These are phyloP conservation scores for Theristicus caerulescens DNA, from an alignment of 2,113 vertebrate genomes.

Conservation along the genomic window DNA sequence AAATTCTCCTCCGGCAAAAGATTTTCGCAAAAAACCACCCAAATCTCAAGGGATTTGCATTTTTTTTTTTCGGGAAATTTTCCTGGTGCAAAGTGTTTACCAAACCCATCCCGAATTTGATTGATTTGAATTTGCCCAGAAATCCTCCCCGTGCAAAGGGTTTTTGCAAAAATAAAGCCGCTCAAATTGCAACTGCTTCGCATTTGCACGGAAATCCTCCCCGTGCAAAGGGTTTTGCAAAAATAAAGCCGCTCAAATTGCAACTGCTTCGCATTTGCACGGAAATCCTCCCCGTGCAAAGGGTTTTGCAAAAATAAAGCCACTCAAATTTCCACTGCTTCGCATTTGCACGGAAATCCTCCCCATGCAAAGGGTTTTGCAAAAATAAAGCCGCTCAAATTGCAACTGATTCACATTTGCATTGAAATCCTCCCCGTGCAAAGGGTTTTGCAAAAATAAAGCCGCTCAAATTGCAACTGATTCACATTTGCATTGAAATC, in stretches of 20 bases:
- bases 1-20: not conserved
- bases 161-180: not conserved
- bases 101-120: not conserved
- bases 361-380: not conserved
- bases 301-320: not conserved
- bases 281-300: not conserved
- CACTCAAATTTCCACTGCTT: not conserved
- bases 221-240: not conserved
- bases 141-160: not conserved
- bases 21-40: not conserved
- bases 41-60: not conserved
- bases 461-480: not conserved
- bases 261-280: rapidly evolving
- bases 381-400: too few relatives aligned
- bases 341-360: rapidly evolving
- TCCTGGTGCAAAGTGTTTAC: not conserved
- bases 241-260: too few relatives aligned
- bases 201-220: not conserved
- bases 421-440: not conserved
- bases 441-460: not conserved
- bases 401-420: rapidly evolving
- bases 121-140: rapidly evolving
- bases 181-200: too few relatives aligned
- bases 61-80: too few relatives aligned
- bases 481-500: not conserved